phyloP scores from a whole-genome alignment of 2,888 invertebrate genomes.

The Octonoba sinensis region DNA sequence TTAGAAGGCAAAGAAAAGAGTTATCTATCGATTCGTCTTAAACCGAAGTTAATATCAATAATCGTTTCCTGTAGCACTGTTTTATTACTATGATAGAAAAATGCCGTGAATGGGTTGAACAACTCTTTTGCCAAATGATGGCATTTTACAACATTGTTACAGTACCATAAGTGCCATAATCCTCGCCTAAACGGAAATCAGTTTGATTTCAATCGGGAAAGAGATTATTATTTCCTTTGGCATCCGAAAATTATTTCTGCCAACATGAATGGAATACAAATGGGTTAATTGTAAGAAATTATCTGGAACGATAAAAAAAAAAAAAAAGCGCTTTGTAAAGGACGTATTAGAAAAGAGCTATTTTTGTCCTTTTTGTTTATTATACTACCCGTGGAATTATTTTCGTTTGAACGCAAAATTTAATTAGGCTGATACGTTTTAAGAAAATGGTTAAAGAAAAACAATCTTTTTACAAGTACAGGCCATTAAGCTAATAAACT shows the following conservation, averaged over 20 bases:
- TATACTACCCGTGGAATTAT: too few relatives aligned
- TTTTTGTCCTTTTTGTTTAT: too few relatives aligned
- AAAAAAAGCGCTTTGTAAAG: too few relatives aligned
- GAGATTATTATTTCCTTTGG: too few relatives aligned
- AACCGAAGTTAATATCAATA: conserved; percentile 48
- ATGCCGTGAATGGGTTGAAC: not conserved
- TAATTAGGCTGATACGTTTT: too few relatives aligned
- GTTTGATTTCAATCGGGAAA: not conserved
- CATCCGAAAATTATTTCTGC: too few relatives aligned
- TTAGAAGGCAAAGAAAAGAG: conserved; percentile 2
- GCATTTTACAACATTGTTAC: conserved; percentile 31
- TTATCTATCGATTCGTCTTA: conserved; percentile 33
- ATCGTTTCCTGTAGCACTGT: conserved; percentile 42
- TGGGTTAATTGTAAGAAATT: too few relatives aligned
- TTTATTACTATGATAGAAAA: conserved; percentile 13
- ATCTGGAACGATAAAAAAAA: too few relatives aligned
- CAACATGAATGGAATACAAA: too few relatives aligned
- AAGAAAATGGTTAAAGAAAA: not conserved
- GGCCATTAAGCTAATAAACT: not conserved
- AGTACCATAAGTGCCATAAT: not conserved
- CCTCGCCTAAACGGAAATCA: not conserved
- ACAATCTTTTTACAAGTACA: not conserved
- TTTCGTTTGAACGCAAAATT: too few relatives aligned
- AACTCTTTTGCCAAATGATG: conserved; percentile 9
- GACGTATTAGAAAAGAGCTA: too few relatives aligned